Conservation (phyloP, 2,113 vertebrate genomes). For the Struthidea cinerea region DNA sequence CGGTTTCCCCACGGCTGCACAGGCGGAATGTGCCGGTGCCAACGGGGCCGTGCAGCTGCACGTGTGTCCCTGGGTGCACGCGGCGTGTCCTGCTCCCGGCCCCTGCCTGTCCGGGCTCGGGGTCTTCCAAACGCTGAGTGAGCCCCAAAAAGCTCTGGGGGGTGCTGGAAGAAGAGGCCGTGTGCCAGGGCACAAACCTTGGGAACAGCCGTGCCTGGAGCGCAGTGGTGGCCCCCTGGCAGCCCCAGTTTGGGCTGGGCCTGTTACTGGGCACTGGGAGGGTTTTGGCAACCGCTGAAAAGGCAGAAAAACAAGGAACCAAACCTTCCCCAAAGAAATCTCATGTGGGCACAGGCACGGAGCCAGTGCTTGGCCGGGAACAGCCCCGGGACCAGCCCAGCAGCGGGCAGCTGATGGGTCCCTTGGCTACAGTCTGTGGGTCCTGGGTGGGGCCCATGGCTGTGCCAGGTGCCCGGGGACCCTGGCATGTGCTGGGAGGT, state of each 20-base stretch:
- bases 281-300: background rate
- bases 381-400: background rate
- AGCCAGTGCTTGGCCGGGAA: background rate
- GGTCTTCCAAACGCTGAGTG: rapidly evolving
- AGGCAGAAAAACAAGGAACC: slow-evolving; percentile 1
- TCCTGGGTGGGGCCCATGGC: background rate
- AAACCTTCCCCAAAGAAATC: background rate
- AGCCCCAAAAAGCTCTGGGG: background rate
- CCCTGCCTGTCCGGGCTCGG: rapidly evolving
- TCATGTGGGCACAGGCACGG: background rate
- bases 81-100: rapidly evolving
- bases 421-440: background rate
- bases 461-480: background rate
- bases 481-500: background rate
- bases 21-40: background rate
- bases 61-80: rapidly evolving
- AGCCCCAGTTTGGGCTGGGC: background rate
- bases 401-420: background rate
- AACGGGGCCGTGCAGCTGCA: rapidly evolving
- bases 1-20: background rate
- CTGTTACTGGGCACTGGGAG: background rate
- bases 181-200: background rate
- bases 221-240: rapidly evolving
- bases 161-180: rapidly evolving
- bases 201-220: background rate